phyloP scores from a whole-genome alignment of 2,888 invertebrate species.

The Timandra comae region DNA sequence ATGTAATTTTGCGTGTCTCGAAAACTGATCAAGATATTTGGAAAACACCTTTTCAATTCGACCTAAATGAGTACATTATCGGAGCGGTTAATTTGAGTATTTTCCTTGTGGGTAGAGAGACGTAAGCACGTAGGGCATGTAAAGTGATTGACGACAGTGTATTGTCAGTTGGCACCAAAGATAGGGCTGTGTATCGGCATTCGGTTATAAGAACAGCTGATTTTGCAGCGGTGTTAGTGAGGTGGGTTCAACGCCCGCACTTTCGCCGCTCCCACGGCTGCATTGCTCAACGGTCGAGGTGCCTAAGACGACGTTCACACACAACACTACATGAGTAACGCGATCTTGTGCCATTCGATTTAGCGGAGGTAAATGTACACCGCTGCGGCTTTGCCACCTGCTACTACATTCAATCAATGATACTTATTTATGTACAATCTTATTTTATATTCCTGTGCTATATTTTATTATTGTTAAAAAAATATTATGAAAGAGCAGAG shows the following conservation, averaged over 20 bases:
- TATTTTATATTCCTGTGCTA: too few species aligned
- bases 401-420: conserved; percentile 6
- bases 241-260: conserved; percentile 65
- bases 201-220: conserved; percentile 67
- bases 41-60: conserved; percentile 9
- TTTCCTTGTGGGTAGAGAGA: conserved; percentile 15
- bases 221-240: conserved; percentile 48
- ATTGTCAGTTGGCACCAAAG: conserved; percentile 24
- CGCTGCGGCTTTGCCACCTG: conserved; percentile 15
- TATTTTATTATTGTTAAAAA: too few species aligned
- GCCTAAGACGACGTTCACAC: conserved; percentile 42
- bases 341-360: conserved; percentile 16
- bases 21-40: conserved; percentile 16
- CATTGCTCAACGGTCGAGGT: conserved; percentile 52
- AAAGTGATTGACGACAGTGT: conserved; percentile 29
- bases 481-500: too few species aligned
- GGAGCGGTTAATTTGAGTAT: conserved; percentile 7
- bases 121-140: conserved; percentile 18
- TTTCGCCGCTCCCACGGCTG: conserved; percentile 71
- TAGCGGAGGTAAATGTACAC: conserved; percentile 17
- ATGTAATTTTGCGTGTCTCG: conserved; percentile 19
- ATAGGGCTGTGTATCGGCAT: conserved; percentile 32
- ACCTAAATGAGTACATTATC: conserved; percentile 11
- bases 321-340: conserved; percentile 15
- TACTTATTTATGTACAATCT: too few species aligned